Base-by-base conservation (phyloP, 37 sponge, comb jelly and placozoan species). In the Aplysina aerophoba region DNA sequence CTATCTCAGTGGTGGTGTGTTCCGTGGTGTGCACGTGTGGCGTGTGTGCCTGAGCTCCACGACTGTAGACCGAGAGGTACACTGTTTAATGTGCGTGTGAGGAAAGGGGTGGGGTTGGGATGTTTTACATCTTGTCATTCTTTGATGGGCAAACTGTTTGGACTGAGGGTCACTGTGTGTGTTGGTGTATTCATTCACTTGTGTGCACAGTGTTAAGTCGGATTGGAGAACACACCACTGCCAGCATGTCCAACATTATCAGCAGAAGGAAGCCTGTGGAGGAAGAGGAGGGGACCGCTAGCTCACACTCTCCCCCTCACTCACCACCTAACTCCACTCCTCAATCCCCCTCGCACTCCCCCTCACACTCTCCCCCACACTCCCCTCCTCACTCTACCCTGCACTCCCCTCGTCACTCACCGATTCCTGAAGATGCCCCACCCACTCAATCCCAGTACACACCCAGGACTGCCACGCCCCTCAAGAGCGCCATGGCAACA, bases 11-110 rank as follows among this genome's bases (percentile, higher is more conserved):
- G 44, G 6, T 15, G 34, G 40, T 62, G 40, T 65, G 44, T 60
- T 44, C 20, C 50, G 1, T 0, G 61, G 64, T 62, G 64, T 35
- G 39, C 62, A 41, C 16, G 11, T 62, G 66, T 67, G 22, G n/a
- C n/a, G 59, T 84, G 35, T 56, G 69, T 66, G 71, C 53, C 44
- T 84, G 71, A 30, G 71, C 34, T n/a, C n/a, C n/a, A n/a, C n/a
- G n/a, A n/a, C n/a, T n/a, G n/a, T n/a, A n/a, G n/a, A n/a, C n/a
- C n/a, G n/a, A n/a, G n/a, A n/a, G n/a, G n/a, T n/a, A n/a, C n/a
- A n/a, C n/a, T n/a, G n/a, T n/a, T n/a, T 0, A 6, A 35, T 27
- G 71, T 69, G 71, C 30, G 71, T 30, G 71, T 69, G 33, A 30
- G 71, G 34, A 30, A 5, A 35, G 1, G 71, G 13, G 71, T 69